Base-by-base conservation (phyloP, 2,888 invertebrate genomes). In the Dryobotodes eremita region DNA sequence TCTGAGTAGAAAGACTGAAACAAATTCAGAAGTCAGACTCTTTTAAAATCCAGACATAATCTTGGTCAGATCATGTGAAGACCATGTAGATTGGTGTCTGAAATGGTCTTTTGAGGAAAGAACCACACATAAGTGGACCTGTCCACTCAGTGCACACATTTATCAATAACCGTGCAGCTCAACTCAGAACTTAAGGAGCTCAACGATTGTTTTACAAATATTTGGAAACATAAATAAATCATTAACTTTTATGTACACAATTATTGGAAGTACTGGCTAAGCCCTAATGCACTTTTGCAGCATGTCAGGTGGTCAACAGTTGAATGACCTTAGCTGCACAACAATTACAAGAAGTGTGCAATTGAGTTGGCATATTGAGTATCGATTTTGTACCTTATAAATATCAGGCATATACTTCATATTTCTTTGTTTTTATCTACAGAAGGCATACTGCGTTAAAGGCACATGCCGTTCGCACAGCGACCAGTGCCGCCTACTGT, bases 401-500 rank as follows among this genome's bases (percentile, higher is more conserved):
- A 36, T 55, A 57, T 11, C 17, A 31, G 2, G 7, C 42, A 42
- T 42, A 46, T 8, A 23, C 6, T 17, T 36, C 1, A 50, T 36
- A 36, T 36, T 36, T 36, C 31, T 36, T 36, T 15, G 1, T n/a
- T 36, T 53, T 66, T 46, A 36, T 77, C 17, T 17, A 36, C 92
- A 91, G 36, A 95, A 98, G 97, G 98, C 99, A 0, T 99, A 98
- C 93, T 99, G 99, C 93, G 99, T 98, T 93, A 97, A 98, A 72
- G 99, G 99, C 7, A 97, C 98, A 55, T 99, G 99, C 91, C 98
- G 98, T 31, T 98, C 99, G 0, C 98, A 98, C 94, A 98, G 98
- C 42, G 98, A 98, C 94, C 99, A 99, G 94, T 99, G 99, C 93
- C 98, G 98, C 79, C 97, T 99, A 70, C 97, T 99, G 71, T 99